Base-by-base conservation (phyloP, 2,113 vertebrate species). In the Leucopternis melanops region DNA sequence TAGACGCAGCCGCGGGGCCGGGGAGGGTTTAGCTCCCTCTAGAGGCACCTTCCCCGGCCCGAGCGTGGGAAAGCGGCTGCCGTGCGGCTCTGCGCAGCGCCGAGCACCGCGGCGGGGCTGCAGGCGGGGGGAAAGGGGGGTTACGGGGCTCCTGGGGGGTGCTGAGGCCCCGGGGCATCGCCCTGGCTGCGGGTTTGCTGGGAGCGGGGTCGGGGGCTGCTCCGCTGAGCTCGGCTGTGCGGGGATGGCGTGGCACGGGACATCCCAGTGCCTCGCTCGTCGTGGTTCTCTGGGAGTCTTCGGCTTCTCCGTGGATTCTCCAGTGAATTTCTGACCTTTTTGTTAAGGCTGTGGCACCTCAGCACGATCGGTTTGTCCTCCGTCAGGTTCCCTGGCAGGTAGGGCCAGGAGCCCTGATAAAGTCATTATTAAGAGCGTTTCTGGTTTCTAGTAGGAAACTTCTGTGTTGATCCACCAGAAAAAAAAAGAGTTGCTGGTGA, bases 201-300 rank as follows among this genome's bases (percentile, higher is more conserved):
- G 27, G 16, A 12, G 52, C 3, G 22, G 44, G 54, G 22, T 9
- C 9, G 18, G 54, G 18, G 22, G 61, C 8, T 19, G 65, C 32
- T 25, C 11, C 9, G 54, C n/a, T 2, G 40, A 11, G 67, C 50
- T 8, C 22, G 7, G 32, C 11, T 3, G 5, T 16, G 59, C 6
- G 15, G 65, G 55, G 57, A 13, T 13, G n/a, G 38, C 10, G 5
- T 7, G 13, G 31, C 16, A 2, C 13, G 7, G 44, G 13, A 1
- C 65, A 6, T 9, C 36, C 52, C 14, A 1, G 23, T 8, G 2
- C 20, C 11, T 57, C 3, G 12, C 25, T 32, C 2, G 6, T 13
- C 13, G 2, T 1, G 3, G 2, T 29, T n/a, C 20, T 29, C 34
- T 1, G 8, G 34, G 58, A 15, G 31, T 3, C 13, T 26, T 45